These are phyloP conservation scores for Tenthredo scrophulariae DNA, from an alignment of 2,888 invertebrate species.

Conservation along the genomic window DNA sequence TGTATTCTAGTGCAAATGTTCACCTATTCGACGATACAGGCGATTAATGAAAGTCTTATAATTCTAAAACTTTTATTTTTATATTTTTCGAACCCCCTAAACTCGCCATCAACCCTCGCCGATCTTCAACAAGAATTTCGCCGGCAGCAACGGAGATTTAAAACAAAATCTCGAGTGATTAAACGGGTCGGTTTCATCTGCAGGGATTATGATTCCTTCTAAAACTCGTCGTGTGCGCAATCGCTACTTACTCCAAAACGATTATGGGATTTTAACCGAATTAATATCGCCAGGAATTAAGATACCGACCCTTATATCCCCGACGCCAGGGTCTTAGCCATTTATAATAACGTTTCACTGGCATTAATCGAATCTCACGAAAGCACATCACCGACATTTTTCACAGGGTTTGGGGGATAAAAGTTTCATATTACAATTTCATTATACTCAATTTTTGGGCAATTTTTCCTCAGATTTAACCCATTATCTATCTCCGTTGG, in stretches of 20 bases:
- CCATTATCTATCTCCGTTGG: neutral
- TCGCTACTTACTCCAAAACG: conserved; percentile 2
- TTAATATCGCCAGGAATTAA: conserved; percentile 15
- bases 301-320: neutral
- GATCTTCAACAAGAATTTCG: neutral
- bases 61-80: neutral
- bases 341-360: neutral
- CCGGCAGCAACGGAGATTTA: neutral
- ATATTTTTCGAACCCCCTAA: neutral
- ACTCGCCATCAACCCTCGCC: neutral
- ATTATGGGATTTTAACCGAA: conserved; percentile 20
- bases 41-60: neutral
- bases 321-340: neutral
- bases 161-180: neutral
- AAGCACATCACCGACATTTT: neutral
- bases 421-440: neutral
- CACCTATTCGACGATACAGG: neutral
- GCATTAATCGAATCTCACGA: neutral
- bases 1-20: neutral
- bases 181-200: neutral
- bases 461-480: neutral
- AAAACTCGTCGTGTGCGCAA: neutral
- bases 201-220: conserved; percentile 2
- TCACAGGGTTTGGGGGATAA: neutral
- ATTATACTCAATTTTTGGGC: neutral